Percentiles rank a stretch among this genome's conserved stretches.
Evolutionary conservation across 2,888 invertebrate species (phyloP).

Genomic region (Polylopha cassiicola): DNA sequence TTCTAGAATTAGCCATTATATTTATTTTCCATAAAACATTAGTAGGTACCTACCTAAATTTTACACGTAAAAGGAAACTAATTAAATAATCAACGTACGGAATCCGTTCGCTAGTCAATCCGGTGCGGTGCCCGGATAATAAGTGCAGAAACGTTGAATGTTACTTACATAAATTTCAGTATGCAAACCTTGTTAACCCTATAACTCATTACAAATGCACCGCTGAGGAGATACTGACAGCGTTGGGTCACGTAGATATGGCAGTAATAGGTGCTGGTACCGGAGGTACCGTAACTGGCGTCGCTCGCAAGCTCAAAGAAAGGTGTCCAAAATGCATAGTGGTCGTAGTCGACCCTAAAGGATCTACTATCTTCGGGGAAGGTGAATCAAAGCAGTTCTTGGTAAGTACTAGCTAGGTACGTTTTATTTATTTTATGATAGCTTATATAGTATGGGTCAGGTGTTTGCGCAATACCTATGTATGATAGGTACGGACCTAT

Average conservation of each 20-base stretch:
- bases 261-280: constrained; percentile 91
- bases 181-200: constrained; percentile 93
- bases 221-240: constrained; percentile 89
- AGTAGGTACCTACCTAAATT: constrained; percentile 60
- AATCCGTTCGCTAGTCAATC: too few relatives aligned
- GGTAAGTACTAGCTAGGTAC: too few relatives aligned
- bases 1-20: too few relatives aligned
- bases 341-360: constrained; percentile 91
- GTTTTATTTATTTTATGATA: too few relatives aligned
- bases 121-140: too few relatives aligned
- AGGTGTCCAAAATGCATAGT: constrained; percentile 83
- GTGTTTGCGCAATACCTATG: too few relatives aligned
- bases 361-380: constrained; percentile 80
- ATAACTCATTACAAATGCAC: constrained; percentile 96
- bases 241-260: constrained; percentile 85
- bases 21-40: too few relatives aligned
- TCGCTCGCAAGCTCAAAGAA: constrained; percentile 92
- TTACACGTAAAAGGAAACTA: neutral
- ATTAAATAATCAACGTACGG: too few relatives aligned
- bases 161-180: constrained; percentile 65
- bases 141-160: too few relatives aligned
- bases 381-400: constrained; percentile 6
- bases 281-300: constrained; percentile 94
- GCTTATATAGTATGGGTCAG: too few relatives aligned
- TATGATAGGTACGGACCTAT: too few relatives aligned